Evolutionary conservation across 2,113 vertebrate genomes (phyloP), one percentile per base, ranked within the genome.

Genomic region (Athene noctua): DNA sequence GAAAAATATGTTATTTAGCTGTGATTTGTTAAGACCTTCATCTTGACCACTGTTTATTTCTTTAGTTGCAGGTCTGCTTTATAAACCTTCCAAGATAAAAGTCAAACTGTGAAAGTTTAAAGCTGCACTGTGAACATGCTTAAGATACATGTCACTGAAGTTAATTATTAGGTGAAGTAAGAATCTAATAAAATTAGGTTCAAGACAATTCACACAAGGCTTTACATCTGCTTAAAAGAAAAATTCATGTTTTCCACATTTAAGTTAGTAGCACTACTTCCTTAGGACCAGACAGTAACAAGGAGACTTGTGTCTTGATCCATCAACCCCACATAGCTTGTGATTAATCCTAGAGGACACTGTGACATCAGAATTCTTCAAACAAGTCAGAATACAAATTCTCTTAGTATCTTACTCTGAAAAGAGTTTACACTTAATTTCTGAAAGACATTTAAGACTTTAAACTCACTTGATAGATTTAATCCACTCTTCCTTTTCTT

Each of bases 401-500:
- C 36, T 49, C 66, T 21, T 8, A 19, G 20, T 27, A 59, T 30
- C 72, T 55, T 40, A 67, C 32, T 74, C 68, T 5, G 1, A 23
- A 44, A 89, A 86, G 42, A 74, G 51, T 42, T 90, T 67, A 61
- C 23, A 15, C 8, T 40, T 84, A 2, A n/a, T 59, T 90, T 94
- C 40, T 87, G 46, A 68, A 61, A 66, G 47, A 68, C 20, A 75
- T 51, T 92, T 40, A 51, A 83, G 46, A 47, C n/a, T 79, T 68
- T 22, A 55, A 61, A 97, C 98, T 98, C 98, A 99, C 99, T 99
- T 99, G 98, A 99, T 99, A 90, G 99, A 99, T 97, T 99, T 99
- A 97, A 99, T 99, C 99, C 99, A 99, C 96, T 99, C 99, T 38
- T 99, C 99, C 94, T 99, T 99, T 95, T 99, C 99, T 90, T 99